A percentile compares a stretch with the other conserved stretches of the same genome.
Evolutionary conservation across 2,888 invertebrate species (phyloP).

Genomic region (Belgica antarctica): DNA sequence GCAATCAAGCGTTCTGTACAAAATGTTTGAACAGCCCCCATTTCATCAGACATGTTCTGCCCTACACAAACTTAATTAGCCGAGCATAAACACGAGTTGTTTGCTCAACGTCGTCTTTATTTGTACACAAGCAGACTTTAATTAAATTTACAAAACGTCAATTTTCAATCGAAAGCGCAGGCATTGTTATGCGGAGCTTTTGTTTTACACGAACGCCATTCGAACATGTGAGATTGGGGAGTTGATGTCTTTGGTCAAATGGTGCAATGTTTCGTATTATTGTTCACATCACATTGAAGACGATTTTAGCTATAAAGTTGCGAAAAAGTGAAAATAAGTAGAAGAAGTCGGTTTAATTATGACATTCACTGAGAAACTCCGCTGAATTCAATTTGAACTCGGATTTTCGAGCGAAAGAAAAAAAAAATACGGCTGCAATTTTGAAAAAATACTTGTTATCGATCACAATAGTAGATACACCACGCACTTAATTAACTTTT

Average conservation of each 20-base stretch:
- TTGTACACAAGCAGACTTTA: neutral
- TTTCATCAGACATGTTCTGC: neutral
- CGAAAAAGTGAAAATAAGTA: no score
- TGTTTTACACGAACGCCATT: neutral
- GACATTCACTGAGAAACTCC: no score
- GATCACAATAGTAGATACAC: no score
- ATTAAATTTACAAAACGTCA: neutral
- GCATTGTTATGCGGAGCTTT: neutral
- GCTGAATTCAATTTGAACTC: no score
- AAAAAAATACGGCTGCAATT: no score
- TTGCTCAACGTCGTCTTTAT: neutral
- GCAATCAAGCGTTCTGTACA: neutral
- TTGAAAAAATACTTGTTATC: no score
- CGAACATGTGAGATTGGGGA: neutral
- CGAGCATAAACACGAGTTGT: neutral
- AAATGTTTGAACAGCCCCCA: neutral
- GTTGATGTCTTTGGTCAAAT: neutral
- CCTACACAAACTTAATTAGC: neutral
- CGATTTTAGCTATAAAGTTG: no score
- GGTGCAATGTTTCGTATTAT: neutral
- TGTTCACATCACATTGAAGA: neutral
- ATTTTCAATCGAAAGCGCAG: neutral
- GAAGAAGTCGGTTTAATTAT: no score
- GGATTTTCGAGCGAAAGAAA: no score
- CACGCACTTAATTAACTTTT: no score